Conservation (phyloP, 1,140 invertebrate genomes). For the Acyrthosiphon pisum region DNA sequence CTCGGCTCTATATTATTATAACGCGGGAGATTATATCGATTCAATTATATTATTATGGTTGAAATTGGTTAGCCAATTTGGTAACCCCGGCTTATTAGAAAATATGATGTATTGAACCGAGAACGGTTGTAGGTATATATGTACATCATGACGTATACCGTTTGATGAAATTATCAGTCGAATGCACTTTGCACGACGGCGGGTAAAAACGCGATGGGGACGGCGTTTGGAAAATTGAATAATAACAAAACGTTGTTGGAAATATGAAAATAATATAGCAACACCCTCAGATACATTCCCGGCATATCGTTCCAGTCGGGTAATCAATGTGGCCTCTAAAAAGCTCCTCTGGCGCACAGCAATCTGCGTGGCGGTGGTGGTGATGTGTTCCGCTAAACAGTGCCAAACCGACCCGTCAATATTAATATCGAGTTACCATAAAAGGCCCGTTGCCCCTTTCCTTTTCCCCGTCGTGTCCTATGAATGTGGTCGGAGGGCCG, state of each 20-base stretch:
- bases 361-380: background rate
- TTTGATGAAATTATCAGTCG: constrained; percentile 40
- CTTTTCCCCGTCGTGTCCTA: background rate
- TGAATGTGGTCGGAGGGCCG: background rate
- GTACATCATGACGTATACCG: background rate
- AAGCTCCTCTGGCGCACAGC: constrained; percentile 19
- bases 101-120: background rate
- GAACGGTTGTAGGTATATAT: background rate
- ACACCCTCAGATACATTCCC: constrained; percentile 26
- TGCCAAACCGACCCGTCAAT: constrained; percentile 40
- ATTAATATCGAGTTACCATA: constrained; percentile 44
- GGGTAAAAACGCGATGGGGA: constrained; percentile 6
- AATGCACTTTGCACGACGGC: background rate
- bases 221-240: constrained; percentile 5
- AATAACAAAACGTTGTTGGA: constrained; percentile 36
- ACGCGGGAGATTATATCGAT: background rate
- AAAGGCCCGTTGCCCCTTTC: background rate
- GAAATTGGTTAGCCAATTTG: background rate
- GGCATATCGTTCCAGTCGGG: constrained; percentile 50
- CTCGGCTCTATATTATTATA: background rate
- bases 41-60: background rate
- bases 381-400: background rate
- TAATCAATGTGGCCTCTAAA: constrained; percentile 14
- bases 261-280: constrained; percentile 56
- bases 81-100: background rate